These are phyloP conservation scores for Periophthalmodon schlosseri DNA, from an alignment of 2,113 vertebrate genomes.

Conservation along the genomic window DNA sequence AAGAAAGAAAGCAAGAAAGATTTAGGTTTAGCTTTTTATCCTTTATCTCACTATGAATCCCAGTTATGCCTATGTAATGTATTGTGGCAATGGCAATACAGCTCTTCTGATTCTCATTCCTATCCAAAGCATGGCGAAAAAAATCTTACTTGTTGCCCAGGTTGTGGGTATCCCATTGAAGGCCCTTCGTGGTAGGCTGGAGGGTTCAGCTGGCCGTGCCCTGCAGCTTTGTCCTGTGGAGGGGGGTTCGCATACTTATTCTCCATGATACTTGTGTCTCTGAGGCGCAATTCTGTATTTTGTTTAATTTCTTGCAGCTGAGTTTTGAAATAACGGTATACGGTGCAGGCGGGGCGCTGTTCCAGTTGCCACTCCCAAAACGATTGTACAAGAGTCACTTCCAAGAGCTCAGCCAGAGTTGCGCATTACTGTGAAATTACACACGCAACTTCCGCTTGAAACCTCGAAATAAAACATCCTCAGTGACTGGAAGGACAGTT, in stretches of 20 bases:
- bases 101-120: too few species aligned
- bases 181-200: conserved; percentile 59
- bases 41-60: too few species aligned
- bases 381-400: background rate
- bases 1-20: too few species aligned
- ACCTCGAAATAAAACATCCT: background rate
- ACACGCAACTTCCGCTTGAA: background rate
- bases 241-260: conserved; percentile 31
- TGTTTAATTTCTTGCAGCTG: background rate
- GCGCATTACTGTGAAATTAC: background rate
- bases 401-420: background rate
- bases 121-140: too few species aligned
- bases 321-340: background rate
- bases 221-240: conserved; percentile 25
- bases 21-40: too few species aligned
- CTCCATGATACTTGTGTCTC: conserved; percentile 51
- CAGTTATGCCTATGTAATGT: too few species aligned
- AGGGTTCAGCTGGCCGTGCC: conserved; percentile 44
- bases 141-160: conserved; percentile 4
- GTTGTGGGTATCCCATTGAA: conserved; percentile 10
- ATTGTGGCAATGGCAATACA: too few species aligned
- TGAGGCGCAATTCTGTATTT: background rate
- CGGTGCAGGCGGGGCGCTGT: background rate
- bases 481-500: background rate
- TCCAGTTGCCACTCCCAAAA: background rate